Conservation (phyloP, 2,797 vertebrate species). For the Pseudochirops corinnae region DNA sequence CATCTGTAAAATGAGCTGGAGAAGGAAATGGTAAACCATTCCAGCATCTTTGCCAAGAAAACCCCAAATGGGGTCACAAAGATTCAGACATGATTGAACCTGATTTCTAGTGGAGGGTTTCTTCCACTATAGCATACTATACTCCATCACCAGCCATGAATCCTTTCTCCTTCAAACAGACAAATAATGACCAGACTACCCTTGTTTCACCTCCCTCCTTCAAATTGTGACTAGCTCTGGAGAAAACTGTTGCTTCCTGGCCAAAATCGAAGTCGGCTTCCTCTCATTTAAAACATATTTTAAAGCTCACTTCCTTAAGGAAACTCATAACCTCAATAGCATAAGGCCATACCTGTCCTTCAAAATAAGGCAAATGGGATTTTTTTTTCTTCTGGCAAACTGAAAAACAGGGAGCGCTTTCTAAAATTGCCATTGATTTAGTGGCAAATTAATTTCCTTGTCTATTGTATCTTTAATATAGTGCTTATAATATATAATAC, state of each 20-base stretch:
- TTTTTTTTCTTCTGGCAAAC: background rate
- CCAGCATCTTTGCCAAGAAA: background rate
- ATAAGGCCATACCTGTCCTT: conserved; percentile 12
- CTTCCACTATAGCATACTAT: background rate
- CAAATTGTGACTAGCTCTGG: conserved; percentile 23
- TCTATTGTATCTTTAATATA: background rate
- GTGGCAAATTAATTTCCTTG: background rate
- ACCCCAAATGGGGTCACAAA: background rate
- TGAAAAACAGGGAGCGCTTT: background rate
- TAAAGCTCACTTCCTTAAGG: background rate
- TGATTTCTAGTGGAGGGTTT: background rate
- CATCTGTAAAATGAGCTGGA: background rate
- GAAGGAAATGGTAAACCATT: background rate
- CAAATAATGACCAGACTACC: background rate
- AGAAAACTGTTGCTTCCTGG: conserved; percentile 45
- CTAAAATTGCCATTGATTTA: background rate
- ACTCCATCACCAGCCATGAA: conserved; percentile 23
- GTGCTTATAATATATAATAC: background rate
- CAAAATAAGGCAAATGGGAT: conserved; percentile 22
- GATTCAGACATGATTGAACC: background rate
- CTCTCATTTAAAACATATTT: conserved; percentile 29
- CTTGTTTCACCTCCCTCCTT: conserved; percentile 42
- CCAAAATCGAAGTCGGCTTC: conserved; percentile 28
- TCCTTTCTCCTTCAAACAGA: conserved; percentile 64
- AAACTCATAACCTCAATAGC: conserved; percentile 11